Evolutionary conservation across 2,888 invertebrate species (phyloP).

Genomic region (Ormyrus labotus): DNA sequence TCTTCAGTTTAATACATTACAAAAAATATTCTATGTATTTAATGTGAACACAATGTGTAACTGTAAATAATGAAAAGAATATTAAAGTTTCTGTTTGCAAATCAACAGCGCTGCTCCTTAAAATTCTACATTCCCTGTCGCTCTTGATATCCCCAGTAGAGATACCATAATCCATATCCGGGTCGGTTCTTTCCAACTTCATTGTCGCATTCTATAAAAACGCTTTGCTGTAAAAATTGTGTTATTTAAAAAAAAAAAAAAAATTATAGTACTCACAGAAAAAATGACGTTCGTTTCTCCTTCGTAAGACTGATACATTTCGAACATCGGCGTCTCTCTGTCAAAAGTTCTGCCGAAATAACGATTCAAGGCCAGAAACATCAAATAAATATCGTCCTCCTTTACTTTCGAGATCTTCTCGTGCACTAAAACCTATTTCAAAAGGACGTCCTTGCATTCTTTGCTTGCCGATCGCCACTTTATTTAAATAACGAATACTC

Average conservation of each 20-base stretch:
- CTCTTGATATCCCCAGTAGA: neutral
- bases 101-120: neutral
- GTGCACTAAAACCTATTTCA: slow-evolving; percentile 79
- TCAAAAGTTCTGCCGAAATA: slow-evolving; percentile 81
- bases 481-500: slow-evolving; percentile 15
- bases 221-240: too few relatives aligned
- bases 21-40: neutral
- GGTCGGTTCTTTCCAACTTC: slow-evolving; percentile 20
- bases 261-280: slow-evolving; percentile 70
- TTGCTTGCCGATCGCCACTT: slow-evolving; percentile 33
- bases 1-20: neutral
- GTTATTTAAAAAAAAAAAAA: too few relatives aligned
- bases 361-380: slow-evolving; percentile 83
- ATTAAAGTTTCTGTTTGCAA: neutral
- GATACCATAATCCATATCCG: neutral
- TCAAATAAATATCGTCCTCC: slow-evolving; percentile 83
- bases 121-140: too few relatives aligned
- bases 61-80: neutral
- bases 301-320: slow-evolving; percentile 84
- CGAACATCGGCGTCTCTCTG: slow-evolving; percentile 81
- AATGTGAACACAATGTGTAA: neutral
- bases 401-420: slow-evolving; percentile 78
- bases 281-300: slow-evolving; percentile 82
- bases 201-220: slow-evolving; percentile 16
- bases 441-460: neutral